Percentiles rank a stretch among this genome's conserved stretches.
phyloP scores from a whole-genome alignment of 37 sponge, comb jelly and placozoan genomes.

The Geodia barretti region DNA sequence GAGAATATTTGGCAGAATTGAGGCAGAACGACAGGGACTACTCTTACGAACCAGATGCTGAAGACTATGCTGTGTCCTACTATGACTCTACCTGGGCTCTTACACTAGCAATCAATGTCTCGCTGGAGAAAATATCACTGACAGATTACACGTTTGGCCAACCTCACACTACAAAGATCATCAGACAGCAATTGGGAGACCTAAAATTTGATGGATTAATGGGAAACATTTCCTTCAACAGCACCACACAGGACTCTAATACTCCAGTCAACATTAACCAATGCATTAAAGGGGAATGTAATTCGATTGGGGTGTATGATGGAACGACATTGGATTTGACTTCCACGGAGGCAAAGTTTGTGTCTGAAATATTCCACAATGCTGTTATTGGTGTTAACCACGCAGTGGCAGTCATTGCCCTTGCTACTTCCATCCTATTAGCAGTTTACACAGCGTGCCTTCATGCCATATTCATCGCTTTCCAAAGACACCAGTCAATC shows the following conservation, averaged over 20 bases:
- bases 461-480: constrained; percentile 15
- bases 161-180: background rate
- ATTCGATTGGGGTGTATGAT: background rate
- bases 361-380: background rate
- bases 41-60: too few relatives aligned
- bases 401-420: background rate
- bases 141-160: background rate
- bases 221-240: background rate
- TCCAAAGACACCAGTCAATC: constrained; percentile 10
- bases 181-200: background rate
- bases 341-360: background rate
- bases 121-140: background rate
- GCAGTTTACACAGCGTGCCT: background rate
- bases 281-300: background rate
- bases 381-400: background rate
- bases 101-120: constrained; percentile 1
- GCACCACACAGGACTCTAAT: background rate
- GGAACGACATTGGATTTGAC: too few relatives aligned
- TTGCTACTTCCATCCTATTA: background rate
- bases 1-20: too few relatives aligned
- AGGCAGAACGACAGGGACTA: too few relatives aligned
- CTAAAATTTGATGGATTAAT: background rate
- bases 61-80: background rate
- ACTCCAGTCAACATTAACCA: background rate
- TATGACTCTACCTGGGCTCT: constrained; percentile 36